Evolutionary conservation across 2,113 vertebrate genomes (phyloP).

Genomic region (Pomatorhinus ruficollis): DNA sequence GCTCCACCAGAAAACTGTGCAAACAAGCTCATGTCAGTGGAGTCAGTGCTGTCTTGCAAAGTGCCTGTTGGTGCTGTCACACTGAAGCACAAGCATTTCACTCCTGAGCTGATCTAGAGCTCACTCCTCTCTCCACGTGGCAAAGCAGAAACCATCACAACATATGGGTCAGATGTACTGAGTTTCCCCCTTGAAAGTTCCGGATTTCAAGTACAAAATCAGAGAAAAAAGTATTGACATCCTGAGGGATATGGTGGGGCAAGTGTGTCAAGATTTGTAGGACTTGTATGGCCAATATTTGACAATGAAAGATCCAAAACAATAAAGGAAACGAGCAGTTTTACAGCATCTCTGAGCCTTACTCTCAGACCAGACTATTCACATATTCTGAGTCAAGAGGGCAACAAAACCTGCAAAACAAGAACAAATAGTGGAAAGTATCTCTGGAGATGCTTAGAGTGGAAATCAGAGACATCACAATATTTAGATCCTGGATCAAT

Average conservation of each 20-base stretch:
- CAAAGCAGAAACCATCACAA: background rate
- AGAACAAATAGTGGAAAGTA: background rate
- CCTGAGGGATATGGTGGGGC: background rate
- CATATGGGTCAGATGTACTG: background rate
- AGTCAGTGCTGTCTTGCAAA: background rate
- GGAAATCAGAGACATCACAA: background rate
- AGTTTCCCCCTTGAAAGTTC: background rate
- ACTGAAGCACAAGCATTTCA: background rate
- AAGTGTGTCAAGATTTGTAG: background rate
- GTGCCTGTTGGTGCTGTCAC: background rate
- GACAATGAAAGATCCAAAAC: background rate
- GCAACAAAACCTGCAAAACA: background rate
- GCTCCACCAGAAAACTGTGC: conserved; percentile 2
- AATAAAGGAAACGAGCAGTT: background rate
- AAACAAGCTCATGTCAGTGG: background rate
- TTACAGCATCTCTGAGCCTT: background rate
- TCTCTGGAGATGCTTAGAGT: background rate
- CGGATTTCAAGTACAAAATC: background rate
- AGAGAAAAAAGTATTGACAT: background rate
- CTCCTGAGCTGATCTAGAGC: background rate
- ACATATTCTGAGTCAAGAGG: background rate
- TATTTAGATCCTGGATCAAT: background rate
- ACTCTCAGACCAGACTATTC: background rate
- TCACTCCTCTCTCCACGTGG: background rate
- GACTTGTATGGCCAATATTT: background rate